Conservation (phyloP, 1,140 invertebrate genomes). For the Microplitis mediator region DNA sequence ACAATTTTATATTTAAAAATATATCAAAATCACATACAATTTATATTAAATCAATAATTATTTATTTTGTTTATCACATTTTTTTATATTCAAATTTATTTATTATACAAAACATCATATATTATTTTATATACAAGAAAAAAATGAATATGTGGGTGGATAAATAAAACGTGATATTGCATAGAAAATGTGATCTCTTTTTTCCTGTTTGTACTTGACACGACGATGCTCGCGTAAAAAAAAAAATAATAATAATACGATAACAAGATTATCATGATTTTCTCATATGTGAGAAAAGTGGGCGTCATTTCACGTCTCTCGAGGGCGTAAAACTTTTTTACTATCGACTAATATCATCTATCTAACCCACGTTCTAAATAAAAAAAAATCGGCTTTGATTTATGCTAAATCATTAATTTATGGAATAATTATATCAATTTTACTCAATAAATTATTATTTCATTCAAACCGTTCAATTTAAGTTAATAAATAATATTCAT, state of each 20-base stretch:
- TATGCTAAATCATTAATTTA: too few species aligned
- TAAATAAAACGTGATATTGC: not conserved
- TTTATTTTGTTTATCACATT: not conserved
- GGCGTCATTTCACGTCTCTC: constrained; percentile 4
- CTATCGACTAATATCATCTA: not conserved
- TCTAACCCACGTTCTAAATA: not conserved
- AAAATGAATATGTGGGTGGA: not conserved
- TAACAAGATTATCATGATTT: not conserved
- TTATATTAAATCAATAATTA: not conserved
- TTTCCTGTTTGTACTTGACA: not conserved
- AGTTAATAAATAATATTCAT: too few species aligned
- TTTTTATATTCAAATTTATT: not conserved
- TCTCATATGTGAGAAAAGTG: constrained; percentile 7
- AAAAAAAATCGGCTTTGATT: not conserved
- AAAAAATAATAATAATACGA: not conserved
- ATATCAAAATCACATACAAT: too few species aligned
- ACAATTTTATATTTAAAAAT: too few species aligned
- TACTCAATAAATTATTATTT: too few species aligned
- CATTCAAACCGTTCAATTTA: too few species aligned
- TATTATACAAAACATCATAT: not conserved
- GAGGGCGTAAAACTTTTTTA: constrained; percentile 14
- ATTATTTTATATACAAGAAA: not conserved
- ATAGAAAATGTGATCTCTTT: not conserved
- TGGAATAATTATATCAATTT: too few species aligned
- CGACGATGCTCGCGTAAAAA: not conserved